Evolutionary conservation across 2,888 invertebrate genomes (phyloP).

Genomic region (Reticulitermes lucifugus): DNA sequence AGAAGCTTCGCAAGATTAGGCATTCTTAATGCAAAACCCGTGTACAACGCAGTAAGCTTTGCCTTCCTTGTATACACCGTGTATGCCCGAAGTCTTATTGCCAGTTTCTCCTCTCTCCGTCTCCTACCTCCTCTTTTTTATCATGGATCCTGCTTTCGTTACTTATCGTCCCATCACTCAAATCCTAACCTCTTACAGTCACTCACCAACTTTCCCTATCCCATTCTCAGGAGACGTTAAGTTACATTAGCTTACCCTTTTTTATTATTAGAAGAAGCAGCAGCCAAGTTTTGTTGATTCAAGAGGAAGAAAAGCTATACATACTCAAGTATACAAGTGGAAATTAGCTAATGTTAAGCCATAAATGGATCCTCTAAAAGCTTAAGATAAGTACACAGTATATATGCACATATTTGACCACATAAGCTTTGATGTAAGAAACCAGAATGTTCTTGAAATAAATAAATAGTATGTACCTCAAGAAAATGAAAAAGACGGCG

Average conservation of each 20-base stretch:
- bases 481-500: too few relatives aligned
- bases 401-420: not conserved
- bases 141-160: slow-evolving; percentile 38
- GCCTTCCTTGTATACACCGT: slow-evolving; percentile 27
- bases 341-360: slow-evolving; percentile 22
- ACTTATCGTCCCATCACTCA: slow-evolving; percentile 51
- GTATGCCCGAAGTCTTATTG: slow-evolving; percentile 35
- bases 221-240: slow-evolving; percentile 35
- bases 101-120: slow-evolving; percentile 18
- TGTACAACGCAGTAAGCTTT: slow-evolving; percentile 44
- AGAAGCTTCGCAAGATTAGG: slow-evolving; percentile 49
- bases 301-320: not conserved
- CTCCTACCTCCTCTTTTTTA: slow-evolving; percentile 24
- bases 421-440: not conserved
- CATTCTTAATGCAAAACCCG: slow-evolving; percentile 53
- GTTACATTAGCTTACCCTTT: slow-evolving; percentile 46
- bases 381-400: not conserved
- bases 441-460: too few relatives aligned
- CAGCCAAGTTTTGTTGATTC: slow-evolving; percentile 35
- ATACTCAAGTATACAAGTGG: not conserved
- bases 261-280: slow-evolving; percentile 30
- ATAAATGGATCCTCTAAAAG: slow-evolving; percentile 16
- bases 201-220: slow-evolving; percentile 17
- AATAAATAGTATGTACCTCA: too few relatives aligned
- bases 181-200: slow-evolving; percentile 48